These are phyloP conservation scores for Hormaphis cornu DNA, from an alignment of 1,140 invertebrate genomes.

Conservation along the genomic window DNA sequence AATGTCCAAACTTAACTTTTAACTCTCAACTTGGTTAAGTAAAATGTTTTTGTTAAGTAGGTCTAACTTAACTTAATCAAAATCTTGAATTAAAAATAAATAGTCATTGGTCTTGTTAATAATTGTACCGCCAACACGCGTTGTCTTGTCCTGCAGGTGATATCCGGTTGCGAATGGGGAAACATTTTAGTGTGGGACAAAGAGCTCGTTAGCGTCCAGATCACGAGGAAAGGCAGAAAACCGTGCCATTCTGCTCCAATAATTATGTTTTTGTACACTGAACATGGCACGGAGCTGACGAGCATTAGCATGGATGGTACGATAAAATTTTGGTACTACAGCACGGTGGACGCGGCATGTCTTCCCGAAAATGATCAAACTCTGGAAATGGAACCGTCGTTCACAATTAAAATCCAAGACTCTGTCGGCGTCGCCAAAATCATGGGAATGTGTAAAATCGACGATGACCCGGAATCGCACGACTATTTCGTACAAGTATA, in stretches of 20 bases:
- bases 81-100: too few relatives aligned
- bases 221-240: slow-evolving; percentile 56
- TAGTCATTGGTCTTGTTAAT: background rate
- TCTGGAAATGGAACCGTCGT: slow-evolving; percentile 72
- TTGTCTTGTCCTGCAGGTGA: slow-evolving; percentile 45
- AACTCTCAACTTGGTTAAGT: too few relatives aligned
- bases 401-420: slow-evolving; percentile 54
- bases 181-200: slow-evolving; percentile 83
- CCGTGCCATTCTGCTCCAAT: slow-evolving; percentile 64
- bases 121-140: background rate
- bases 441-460: slow-evolving; percentile 47
- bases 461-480: slow-evolving; percentile 42
- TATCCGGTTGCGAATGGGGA: slow-evolving; percentile 80
- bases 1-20: too few relatives aligned
- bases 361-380: slow-evolving; percentile 63
- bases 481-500: slow-evolving; percentile 69
- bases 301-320: slow-evolving; percentile 62
- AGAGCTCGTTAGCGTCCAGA: slow-evolving; percentile 72
- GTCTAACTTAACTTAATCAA: too few relatives aligned
- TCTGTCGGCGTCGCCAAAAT: slow-evolving; percentile 42
- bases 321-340: slow-evolving; percentile 78
- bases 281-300: slow-evolving; percentile 50
- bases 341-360: slow-evolving; percentile 72
- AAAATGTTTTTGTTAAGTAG: too few relatives aligned
- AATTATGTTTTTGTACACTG: slow-evolving; percentile 58